Evolutionary conservation across 2,113 vertebrate species (phyloP).

Genomic region (Rutilus rutilus): DNA sequence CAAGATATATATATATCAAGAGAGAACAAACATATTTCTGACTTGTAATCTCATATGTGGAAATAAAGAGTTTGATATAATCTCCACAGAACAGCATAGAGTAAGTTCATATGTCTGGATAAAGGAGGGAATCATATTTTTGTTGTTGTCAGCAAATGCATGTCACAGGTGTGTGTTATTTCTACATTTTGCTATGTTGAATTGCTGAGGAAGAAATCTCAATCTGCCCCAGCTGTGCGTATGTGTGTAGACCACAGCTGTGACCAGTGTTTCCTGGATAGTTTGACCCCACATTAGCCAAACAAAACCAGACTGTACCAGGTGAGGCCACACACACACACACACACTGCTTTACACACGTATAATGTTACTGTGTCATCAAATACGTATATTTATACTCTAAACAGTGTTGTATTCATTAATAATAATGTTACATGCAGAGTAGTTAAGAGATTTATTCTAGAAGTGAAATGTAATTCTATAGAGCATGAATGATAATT

Average conservation of each 20-base stretch:
- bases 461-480: not conserved
- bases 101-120: not conserved
- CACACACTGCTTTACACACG: not conserved
- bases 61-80: not conserved
- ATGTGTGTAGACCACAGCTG: not conserved
- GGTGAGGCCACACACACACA: not conserved
- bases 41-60: not conserved
- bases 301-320: conserved; percentile 28
- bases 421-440: not conserved
- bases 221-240: not conserved
- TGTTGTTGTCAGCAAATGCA: not conserved
- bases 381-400: not conserved
- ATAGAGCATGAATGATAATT: not conserved
- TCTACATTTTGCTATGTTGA: not conserved
- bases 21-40: not conserved
- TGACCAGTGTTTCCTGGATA: conserved; percentile 16
- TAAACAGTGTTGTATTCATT: not conserved
- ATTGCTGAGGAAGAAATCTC: not conserved
- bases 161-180: not conserved
- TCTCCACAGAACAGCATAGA: not conserved
- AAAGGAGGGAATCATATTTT: not conserved
- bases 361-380: not conserved
- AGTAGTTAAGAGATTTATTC: not conserved
- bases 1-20: not conserved
- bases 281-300: conserved; percentile 29